These are phyloP conservation scores for Leptopilina clavipes DNA, from an alignment of 1,140 invertebrate species.

Conservation along the genomic window DNA sequence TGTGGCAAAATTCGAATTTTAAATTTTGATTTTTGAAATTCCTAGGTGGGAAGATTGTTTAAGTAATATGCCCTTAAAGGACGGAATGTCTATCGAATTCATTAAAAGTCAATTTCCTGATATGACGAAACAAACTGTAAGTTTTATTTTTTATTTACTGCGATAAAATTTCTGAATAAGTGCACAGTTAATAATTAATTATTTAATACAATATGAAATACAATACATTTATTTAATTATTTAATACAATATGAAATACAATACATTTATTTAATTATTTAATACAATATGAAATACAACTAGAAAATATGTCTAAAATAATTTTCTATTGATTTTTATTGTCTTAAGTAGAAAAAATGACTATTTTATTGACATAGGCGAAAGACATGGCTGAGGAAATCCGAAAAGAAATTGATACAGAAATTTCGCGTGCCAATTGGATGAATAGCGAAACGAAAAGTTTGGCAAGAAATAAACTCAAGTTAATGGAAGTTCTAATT, in stretches of 20 bases:
- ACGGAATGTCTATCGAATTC: neutral
- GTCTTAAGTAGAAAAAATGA: too few relatives aligned
- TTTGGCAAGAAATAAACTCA: neutral
- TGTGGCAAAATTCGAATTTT: neutral
- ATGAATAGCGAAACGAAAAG: neutral
- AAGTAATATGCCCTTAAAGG: neutral
- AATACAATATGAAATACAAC: too few relatives aligned
- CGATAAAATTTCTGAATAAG: too few relatives aligned
- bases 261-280: too few relatives aligned
- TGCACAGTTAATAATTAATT: too few relatives aligned
- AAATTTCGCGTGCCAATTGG: neutral
- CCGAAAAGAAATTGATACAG: neutral
- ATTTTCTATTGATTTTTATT: too few relatives aligned
- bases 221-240: too few relatives aligned
- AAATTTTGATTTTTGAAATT: neutral
- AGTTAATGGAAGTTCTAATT: neutral
- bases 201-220: too few relatives aligned
- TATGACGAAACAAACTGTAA: slow-evolving; percentile 25
- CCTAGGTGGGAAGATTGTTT: slow-evolving; percentile 11
- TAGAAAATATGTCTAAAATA: too few relatives aligned
- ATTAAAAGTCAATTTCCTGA: neutral
- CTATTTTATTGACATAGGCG: neutral
- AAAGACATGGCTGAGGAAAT: neutral
- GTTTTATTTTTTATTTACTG: neutral
- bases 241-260: too few relatives aligned